Evolutionary conservation across 2,113 vertebrate genomes (phyloP).

Genomic region (Xiphias gladius): DNA sequence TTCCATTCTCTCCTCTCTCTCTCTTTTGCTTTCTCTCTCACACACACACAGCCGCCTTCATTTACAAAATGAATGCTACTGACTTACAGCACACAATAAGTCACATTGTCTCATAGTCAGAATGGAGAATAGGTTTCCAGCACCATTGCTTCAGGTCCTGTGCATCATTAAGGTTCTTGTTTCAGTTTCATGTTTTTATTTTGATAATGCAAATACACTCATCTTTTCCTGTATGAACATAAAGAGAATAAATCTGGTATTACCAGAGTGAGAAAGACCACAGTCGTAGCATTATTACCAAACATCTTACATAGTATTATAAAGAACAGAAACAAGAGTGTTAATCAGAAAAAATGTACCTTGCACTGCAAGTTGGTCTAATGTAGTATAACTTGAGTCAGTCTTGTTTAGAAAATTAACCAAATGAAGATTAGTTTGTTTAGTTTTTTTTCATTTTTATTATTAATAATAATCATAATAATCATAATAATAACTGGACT

Average conservation of each 20-base stretch:
- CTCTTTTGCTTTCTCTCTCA: neutral
- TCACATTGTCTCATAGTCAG: slow-evolving; percentile 52
- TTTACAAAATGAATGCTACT: slow-evolving; percentile 58
- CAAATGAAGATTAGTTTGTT: neutral
- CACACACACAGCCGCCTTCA: slow-evolving; percentile 38
- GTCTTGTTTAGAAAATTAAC: neutral
- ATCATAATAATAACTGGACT: neutral
- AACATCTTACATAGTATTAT: neutral
- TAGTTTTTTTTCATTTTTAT: neutral
- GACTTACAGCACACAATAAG: slow-evolving; percentile 60
- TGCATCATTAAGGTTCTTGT: slow-evolving; percentile 38
- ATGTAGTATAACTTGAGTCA: neutral
- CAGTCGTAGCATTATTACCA: neutral
- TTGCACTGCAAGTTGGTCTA: slow-evolving; percentile 1
- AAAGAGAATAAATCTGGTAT: neutral
- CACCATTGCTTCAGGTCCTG: slow-evolving; percentile 6
- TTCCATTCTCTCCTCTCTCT: neutral
- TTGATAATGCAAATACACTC: too few species aligned
- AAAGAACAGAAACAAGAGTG: neutral
- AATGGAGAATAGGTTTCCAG: slow-evolving; percentile 48
- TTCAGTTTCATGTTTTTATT: neutral
- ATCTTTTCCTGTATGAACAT: too few species aligned
- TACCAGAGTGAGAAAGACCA: neutral
- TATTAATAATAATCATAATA: too few species aligned
- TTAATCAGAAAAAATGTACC: neutral